Evolutionary conservation across 2,113 vertebrate species (phyloP).

Genomic region (Mormyrus lacerda): DNA sequence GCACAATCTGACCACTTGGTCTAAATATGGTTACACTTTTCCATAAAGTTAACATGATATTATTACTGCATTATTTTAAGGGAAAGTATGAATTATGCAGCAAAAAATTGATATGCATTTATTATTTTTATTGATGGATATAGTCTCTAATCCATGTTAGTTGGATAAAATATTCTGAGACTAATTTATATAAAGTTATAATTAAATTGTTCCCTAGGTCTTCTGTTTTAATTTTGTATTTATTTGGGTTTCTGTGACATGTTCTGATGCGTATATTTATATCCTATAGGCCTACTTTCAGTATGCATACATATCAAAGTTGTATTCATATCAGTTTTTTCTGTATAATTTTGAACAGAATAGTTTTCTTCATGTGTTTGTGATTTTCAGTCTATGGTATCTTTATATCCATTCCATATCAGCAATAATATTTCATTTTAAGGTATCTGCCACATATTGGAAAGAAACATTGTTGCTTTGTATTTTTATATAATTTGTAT

Average conservation of each 20-base stretch:
- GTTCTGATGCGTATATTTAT: neutral
- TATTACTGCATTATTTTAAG: conserved; percentile 13
- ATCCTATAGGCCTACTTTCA: neutral
- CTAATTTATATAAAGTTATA: neutral
- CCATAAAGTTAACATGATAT: neutral
- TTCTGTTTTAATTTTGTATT: neutral
- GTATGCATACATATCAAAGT: neutral
- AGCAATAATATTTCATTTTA: neutral
- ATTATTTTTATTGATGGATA: neutral
- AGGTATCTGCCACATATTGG: neutral
- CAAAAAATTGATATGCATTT: neutral
- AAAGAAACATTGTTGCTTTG: neutral
- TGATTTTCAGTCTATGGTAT: neutral
- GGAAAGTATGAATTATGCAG: neutral
- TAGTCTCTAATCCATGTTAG: neutral
- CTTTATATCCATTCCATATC: neutral
- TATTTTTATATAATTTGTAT: neutral
- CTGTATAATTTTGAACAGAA: neutral
- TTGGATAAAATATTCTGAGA: neutral
- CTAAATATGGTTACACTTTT: neutral
- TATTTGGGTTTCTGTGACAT: conserved; percentile 3
- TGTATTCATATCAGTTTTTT: neutral
- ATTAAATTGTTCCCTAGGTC: neutral
- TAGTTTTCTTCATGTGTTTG: neutral
- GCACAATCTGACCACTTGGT: neutral